Conservation (phyloP, 2,797 vertebrate species). For the Oreortyx pictus region DNA sequence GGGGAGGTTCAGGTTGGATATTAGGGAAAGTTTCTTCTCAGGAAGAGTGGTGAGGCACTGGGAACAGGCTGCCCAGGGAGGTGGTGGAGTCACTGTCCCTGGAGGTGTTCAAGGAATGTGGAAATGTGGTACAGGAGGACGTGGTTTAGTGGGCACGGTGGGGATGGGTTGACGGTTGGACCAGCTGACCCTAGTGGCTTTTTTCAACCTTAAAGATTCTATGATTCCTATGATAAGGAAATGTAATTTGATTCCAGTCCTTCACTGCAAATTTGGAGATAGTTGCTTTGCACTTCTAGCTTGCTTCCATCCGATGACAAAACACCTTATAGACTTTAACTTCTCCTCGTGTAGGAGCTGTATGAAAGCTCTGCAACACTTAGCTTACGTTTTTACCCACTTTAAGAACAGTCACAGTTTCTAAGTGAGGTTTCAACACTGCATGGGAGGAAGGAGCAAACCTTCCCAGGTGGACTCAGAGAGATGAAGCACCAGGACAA, state of each 20-base stretch:
- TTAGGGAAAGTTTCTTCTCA: no score
- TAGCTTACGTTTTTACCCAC: neutral
- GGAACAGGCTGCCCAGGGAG: no score
- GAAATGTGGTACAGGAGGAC: no score
- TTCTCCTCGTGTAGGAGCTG: neutral
- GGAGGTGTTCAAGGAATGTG: no score
- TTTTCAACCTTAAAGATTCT: no score
- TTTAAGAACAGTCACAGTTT: neutral
- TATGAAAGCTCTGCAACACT: neutral
- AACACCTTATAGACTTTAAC: neutral
- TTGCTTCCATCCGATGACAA: neutral
- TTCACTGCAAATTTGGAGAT: neutral
- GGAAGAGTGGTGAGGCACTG: no score
- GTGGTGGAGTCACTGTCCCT: no score
- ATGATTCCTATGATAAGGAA: no score
- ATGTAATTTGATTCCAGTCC: neutral
- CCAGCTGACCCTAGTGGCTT: no score
- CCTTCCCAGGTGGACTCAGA: neutral
- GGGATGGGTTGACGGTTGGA: no score
- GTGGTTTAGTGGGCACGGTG: no score
- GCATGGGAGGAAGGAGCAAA: neutral
- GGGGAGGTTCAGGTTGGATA: no score
- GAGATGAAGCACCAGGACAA: neutral
- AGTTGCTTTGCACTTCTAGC: neutral
- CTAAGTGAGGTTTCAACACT: neutral